phyloP scores from a whole-genome alignment of 1,140 invertebrate species.

The Aphidius gifuensis region DNA sequence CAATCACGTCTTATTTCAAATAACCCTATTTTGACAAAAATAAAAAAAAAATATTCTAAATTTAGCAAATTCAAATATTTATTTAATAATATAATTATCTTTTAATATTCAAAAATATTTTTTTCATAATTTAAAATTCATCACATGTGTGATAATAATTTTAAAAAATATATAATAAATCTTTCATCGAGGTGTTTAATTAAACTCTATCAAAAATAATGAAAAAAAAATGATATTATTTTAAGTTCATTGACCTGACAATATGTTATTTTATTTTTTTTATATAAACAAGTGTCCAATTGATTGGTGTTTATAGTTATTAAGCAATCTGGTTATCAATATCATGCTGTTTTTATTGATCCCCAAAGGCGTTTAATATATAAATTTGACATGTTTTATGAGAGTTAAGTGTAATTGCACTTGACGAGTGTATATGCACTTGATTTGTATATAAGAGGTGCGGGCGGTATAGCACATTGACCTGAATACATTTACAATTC shows the following conservation, averaged over 20 bases:
- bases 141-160: too few relatives aligned
- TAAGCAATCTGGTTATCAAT: conserved; percentile 14
- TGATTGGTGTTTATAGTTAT: conserved; percentile 5
- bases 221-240: not conserved
- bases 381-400: too few relatives aligned
- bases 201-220: not conserved
- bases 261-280: not conserved
- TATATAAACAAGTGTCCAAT: conserved; percentile 1
- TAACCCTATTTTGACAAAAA: too few relatives aligned
- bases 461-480: not conserved
- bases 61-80: too few relatives aligned
- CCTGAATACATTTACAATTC: not conserved
- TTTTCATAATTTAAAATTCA: too few relatives aligned
- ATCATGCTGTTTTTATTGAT: not conserved
- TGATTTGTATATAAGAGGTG: too few relatives aligned
- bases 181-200: too few relatives aligned
- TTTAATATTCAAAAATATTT: too few relatives aligned
- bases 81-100: too few relatives aligned
- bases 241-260: conserved; percentile 1
- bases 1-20: too few relatives aligned
- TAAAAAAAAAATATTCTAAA: too few relatives aligned
- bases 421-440: conserved; percentile 12
- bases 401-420: conserved; percentile 21
- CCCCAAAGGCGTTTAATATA: conserved; percentile 6
- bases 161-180: too few relatives aligned